A percentile compares a stretch with the other conserved stretches of the same genome.
phyloP scores from a whole-genome alignment of 2,113 vertebrate species.

The Panurus biarmicus region DNA sequence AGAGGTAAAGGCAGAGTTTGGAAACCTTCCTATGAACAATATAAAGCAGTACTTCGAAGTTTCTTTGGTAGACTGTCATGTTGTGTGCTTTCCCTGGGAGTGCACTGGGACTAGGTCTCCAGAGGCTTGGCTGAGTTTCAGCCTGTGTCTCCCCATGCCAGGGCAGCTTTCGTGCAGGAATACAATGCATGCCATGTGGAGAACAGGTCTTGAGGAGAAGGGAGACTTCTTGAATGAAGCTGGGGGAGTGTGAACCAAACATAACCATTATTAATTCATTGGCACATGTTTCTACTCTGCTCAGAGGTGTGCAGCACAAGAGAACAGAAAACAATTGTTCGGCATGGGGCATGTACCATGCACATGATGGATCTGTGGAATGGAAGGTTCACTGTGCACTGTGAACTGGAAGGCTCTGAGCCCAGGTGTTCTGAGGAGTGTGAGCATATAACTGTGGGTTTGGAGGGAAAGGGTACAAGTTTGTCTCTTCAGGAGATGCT shows the following conservation, averaged over 20 bases:
- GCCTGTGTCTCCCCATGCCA: rapidly evolving
- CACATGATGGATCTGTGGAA: background rate
- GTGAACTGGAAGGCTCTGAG: background rate
- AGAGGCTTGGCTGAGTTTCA: background rate
- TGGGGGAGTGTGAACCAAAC: rapidly evolving
- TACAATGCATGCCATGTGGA: rapidly evolving
- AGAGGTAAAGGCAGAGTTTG: background rate
- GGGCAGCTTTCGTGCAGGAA: background rate
- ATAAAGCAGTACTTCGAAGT: background rate
- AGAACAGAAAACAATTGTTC: background rate
- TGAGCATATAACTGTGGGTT: background rate
- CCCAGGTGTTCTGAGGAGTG: background rate
- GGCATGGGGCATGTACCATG: background rate
- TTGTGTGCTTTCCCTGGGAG: background rate
- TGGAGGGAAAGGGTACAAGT: background rate
- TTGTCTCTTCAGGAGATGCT: background rate
- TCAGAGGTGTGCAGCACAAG: background rate
- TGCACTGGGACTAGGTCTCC: background rate
- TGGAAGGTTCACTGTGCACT: background rate
- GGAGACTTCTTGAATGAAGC: background rate
- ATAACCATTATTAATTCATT: background rate
- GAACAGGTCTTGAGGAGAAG: background rate
- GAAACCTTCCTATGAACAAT: background rate
- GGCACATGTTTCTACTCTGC: background rate
- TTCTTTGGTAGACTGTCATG: background rate